Evolutionary conservation across 2,113 vertebrate genomes (phyloP).

Genomic region (Pluvialis apricaria): DNA sequence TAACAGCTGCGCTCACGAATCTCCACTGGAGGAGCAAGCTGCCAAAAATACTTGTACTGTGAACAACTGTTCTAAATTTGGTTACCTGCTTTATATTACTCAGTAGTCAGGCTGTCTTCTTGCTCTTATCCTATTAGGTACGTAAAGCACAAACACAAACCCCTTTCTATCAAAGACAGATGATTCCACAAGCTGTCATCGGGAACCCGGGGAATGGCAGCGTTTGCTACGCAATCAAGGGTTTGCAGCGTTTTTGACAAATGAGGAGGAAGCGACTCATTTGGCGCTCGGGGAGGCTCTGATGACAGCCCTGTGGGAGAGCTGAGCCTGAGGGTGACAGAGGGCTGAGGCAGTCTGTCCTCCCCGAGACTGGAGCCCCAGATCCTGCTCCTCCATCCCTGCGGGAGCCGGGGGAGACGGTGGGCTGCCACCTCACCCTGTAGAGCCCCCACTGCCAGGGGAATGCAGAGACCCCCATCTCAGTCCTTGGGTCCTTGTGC

Average conservation of each 20-base stretch:
- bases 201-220: background rate
- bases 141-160: background rate
- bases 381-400: background rate
- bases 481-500: rapidly evolving
- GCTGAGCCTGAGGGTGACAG: background rate
- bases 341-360: background rate
- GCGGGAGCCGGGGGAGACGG: background rate
- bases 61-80: constrained; percentile 61
- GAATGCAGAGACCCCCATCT: background rate
- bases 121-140: background rate
- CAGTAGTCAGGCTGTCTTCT: constrained; percentile 4
- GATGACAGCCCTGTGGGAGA: background rate
- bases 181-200: background rate
- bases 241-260: background rate
- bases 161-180: background rate
- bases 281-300: background rate
- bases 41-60: constrained; percentile 56
- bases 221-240: background rate
- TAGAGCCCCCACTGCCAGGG: background rate
- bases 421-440: background rate
- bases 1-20: constrained; percentile 59
- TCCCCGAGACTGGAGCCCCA: background rate
- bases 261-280: background rate
- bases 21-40: constrained; percentile 17
- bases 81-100: constrained; percentile 46